Base-by-base conservation (phyloP, 1,140 invertebrate genomes). In the Drosophila equinoxialis region DNA sequence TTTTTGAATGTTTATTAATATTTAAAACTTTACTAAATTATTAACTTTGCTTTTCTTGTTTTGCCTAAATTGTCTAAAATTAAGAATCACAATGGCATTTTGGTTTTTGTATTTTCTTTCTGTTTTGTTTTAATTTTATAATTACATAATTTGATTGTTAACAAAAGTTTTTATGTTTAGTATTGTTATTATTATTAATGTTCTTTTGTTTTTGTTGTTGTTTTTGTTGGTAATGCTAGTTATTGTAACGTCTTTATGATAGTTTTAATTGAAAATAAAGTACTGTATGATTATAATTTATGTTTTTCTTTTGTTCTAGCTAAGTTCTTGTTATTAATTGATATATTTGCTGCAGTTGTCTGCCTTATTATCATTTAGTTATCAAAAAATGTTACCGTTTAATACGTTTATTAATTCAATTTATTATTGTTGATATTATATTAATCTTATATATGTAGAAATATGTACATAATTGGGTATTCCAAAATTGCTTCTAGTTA, bases 31-130 rank as follows among this genome's bases (percentile, higher is more conserved):
- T 51, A 51, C 45, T 51, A 51, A 51, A 51, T 51, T 51, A 61
- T 67, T 66, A 45, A 58, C 39, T 66, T 68, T 20, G 63, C 42
- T 65, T 63, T 58, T 54, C 76, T 68, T 26, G 3, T 55, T 55
- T 77, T 65, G 68, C 75, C 73, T 71, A 54, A 82, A 78, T 51
- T 71, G 78, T 84, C 79, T 89, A 86, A 91, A 91, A 81, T 90
- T 91, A 91, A 91, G 90, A 91, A 91, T 91, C 90, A 91, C 90
- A 91, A 91, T 91, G 89, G 80, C 55, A 65, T 68, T n/a, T 37
- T 17, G 63, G 65, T 41, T 61, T 33, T 55, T 37, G 6, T 58
- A 14, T 68, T 57, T 57, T 69, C 45, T 35, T 37, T 69, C 33
- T 48, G 26, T 13, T 26, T 33, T 68, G 6, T 35, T 65, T 73